Conservation (phyloP, 2,113 vertebrate species). For the Solea senegalensis region DNA sequence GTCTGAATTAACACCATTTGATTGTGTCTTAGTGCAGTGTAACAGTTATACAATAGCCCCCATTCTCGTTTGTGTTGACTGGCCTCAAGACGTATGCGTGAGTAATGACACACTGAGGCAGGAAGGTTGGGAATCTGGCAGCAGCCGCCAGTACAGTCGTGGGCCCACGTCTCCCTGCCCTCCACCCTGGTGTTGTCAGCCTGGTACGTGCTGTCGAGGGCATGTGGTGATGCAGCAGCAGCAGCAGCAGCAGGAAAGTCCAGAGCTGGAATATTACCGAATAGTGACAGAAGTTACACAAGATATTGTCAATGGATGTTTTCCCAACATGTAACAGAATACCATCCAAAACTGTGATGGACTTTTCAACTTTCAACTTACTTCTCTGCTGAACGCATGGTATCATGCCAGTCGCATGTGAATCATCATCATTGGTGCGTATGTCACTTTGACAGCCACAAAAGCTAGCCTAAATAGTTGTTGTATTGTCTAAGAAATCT, state of each 20-base stretch:
- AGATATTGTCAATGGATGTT: not conserved
- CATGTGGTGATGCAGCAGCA: constrained; percentile 29
- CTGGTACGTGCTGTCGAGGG: constrained; percentile 48
- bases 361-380: too few species aligned
- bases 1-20: not conserved
- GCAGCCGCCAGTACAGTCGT: not conserved
- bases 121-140: constrained; percentile 41
- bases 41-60: not conserved
- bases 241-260: constrained; percentile 4
- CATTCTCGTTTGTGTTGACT: constrained; percentile 14
- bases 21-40: not conserved
- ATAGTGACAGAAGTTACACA: not conserved
- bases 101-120: constrained; percentile 31
- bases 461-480: too few species aligned
- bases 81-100: constrained; percentile 24
- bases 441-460: too few species aligned
- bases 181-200: constrained; percentile 45
- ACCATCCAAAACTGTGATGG: not conserved
- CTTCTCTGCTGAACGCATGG: too few species aligned
- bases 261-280: not conserved
- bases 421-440: too few species aligned
- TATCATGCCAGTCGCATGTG: too few species aligned
- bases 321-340: not conserved
- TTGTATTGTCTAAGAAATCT: too few species aligned
- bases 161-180: constrained; percentile 37